phyloP scores from a whole-genome alignment of 2,113 vertebrate genomes.

The Antigone vipio region DNA sequence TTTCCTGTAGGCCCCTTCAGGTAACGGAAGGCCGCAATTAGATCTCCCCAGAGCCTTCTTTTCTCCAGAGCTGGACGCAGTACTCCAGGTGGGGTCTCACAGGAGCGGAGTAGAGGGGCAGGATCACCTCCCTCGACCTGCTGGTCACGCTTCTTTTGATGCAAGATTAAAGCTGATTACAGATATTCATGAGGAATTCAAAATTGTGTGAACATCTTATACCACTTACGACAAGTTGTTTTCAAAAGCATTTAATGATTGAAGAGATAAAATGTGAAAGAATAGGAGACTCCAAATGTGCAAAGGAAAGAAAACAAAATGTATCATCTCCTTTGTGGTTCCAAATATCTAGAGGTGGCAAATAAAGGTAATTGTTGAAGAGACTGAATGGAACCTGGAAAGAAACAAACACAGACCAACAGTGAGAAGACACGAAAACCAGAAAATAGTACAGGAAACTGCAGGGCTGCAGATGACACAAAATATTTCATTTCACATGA shows the following conservation, averaged over 20 bases:
- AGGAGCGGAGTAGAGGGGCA: too few species aligned
- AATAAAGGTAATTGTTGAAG: neutral
- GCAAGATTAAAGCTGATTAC: too few species aligned
- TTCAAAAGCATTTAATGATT: neutral
- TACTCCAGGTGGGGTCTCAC: too few species aligned
- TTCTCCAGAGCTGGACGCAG: too few species aligned
- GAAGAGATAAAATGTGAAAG: neutral
- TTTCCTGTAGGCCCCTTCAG: too few species aligned
- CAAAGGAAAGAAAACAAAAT: neutral
- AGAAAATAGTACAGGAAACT: neutral
- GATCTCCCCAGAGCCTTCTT: too few species aligned
- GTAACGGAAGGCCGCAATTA: too few species aligned
- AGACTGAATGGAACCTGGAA: neutral
- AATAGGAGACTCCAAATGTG: neutral
- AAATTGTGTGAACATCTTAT: neutral
- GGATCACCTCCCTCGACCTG: too few species aligned
- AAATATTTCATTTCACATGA: neutral
- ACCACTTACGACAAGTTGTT: neutral
- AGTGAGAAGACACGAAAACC: neutral
- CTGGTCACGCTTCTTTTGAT: too few species aligned
- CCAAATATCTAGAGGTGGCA: neutral
- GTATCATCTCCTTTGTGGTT: neutral
- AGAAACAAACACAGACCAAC: neutral
- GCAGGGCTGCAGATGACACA: neutral
- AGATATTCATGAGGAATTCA: neutral